Base-by-base conservation (phyloP, 2,113 vertebrate species). In the Aegithalos caudatus region DNA sequence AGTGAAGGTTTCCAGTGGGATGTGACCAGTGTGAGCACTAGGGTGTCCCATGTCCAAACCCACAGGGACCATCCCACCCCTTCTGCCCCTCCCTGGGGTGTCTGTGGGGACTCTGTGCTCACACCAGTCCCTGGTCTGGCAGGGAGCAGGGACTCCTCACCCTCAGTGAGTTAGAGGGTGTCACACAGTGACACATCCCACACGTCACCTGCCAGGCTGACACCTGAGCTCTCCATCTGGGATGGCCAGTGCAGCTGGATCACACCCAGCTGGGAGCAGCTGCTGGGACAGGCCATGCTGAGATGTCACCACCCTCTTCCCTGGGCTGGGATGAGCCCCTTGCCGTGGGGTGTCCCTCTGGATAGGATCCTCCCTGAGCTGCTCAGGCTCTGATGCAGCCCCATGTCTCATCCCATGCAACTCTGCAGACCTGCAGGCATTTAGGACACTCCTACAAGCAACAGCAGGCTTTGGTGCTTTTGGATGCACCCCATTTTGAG, bases 1-100 rank as follows among this genome's bases (percentile, higher is more conserved):
- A 50, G 31, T 4, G 25, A 29, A 65, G 67, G 2, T 48, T 69
- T 57, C 45, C 45, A 44, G 28, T 7, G 64, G 47, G 56, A 28
- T 3, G 4, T 65, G 54, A 21, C 7, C 16, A 25, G 4, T 3
- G 35, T 11, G 40, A n/a, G 23, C 44, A 6, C 6, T 1, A 2
- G 72, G 24, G 10, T 61, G 40, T 44, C 65, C 15, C 7, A 4
- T 14, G 33, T 58, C 57, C 0, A 0, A 50, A 54, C 8, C 38
- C 33, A 17, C 3, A 3, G 65, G 28, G 69, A 5, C 64, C 25
- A 29, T 16, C 35, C 85, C 60, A 35, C 16, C 31, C 56, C 12
- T 40, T 28, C 50, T 35, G 40, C n/a, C 37, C 20, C 45, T 79
- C 40, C 9, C 25, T 27, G 60, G n/a, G 40, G 8, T 11, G 47